These are phyloP conservation scores for Eilema sororculum DNA, from an alignment of 2,888 invertebrate genomes.

Conservation along the genomic window DNA sequence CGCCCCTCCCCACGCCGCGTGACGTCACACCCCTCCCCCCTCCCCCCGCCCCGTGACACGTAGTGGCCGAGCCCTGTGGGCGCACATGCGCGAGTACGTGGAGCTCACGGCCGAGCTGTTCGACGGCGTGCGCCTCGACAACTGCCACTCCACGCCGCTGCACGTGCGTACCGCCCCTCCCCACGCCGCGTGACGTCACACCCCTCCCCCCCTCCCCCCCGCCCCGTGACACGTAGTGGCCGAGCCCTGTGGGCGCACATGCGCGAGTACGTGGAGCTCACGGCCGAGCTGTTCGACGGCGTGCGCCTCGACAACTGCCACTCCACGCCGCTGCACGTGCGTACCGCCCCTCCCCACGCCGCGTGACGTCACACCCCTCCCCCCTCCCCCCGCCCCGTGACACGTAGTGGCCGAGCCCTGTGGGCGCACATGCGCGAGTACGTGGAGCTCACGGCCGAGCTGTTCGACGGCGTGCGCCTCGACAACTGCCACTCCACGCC, in stretches of 20 bases:
- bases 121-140: constrained; percentile 98
- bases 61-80: too few species aligned
- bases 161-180: constrained; percentile 88
- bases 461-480: constrained; percentile 98
- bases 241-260: constrained; percentile 98
- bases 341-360: too few species aligned
- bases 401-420: too few species aligned
- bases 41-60: too few species aligned
- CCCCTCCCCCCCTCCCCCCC: too few species aligned
- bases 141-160: constrained; percentile 99
- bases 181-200: too few species aligned
- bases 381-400: too few species aligned
- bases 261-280: constrained; percentile 95
- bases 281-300: constrained; percentile 97
- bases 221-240: too few species aligned
- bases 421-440: constrained; percentile 98
- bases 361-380: too few species aligned
- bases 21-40: too few species aligned
- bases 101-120: constrained; percentile 96
- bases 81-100: constrained; percentile 97
- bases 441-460: constrained; percentile 94
- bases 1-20: too few species aligned
- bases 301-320: constrained; percentile 99
- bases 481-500: constrained; percentile 99
- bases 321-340: constrained; percentile 97